These are phyloP conservation scores for Notothenia coriiceps DNA, from an alignment of 2,113 vertebrate genomes.

Conservation along the genomic window DNA sequence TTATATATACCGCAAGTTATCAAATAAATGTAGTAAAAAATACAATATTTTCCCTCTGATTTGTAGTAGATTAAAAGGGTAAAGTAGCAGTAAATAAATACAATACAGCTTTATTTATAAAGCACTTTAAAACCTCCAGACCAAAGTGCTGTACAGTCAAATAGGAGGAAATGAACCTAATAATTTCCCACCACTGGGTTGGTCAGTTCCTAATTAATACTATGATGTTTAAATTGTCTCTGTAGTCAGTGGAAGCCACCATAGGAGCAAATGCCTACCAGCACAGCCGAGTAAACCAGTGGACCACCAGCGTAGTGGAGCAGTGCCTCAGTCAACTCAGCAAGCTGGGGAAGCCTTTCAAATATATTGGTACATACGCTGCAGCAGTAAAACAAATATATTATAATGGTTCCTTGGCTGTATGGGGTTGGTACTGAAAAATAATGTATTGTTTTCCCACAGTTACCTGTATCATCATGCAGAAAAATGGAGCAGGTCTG, in stretches of 20 bases:
- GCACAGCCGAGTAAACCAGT: constrained; percentile 94
- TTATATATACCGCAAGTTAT: too few species aligned
- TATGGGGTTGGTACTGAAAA: background rate
- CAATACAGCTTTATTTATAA: too few species aligned
- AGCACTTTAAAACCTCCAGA: too few species aligned
- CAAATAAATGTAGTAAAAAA: too few species aligned
- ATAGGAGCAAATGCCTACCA: constrained; percentile 94
- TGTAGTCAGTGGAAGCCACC: constrained; percentile 89
- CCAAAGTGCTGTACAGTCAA: too few species aligned
- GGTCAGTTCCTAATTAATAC: background rate
- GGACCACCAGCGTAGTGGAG: constrained; percentile 91
- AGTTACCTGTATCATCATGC: constrained; percentile 97
- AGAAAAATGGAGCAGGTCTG: constrained; percentile 95
- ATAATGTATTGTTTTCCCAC: constrained; percentile 1
- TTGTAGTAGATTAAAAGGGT: too few species aligned
- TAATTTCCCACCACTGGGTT: background rate
- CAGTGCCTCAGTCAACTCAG: constrained; percentile 94
- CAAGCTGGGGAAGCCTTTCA: constrained; percentile 95
- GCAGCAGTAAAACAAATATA: background rate
- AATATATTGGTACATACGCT: constrained; percentile 90
- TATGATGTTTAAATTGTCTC: background rate
- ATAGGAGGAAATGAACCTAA: too few species aligned
- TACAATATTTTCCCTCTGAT: too few species aligned
- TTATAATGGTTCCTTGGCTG: background rate
- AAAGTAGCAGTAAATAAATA: too few species aligned